Percentiles rank a stretch among this genome's conserved stretches.
Evolutionary conservation across 2,888 invertebrate genomes (phyloP).

Genomic region (Eilema caniola): DNA sequence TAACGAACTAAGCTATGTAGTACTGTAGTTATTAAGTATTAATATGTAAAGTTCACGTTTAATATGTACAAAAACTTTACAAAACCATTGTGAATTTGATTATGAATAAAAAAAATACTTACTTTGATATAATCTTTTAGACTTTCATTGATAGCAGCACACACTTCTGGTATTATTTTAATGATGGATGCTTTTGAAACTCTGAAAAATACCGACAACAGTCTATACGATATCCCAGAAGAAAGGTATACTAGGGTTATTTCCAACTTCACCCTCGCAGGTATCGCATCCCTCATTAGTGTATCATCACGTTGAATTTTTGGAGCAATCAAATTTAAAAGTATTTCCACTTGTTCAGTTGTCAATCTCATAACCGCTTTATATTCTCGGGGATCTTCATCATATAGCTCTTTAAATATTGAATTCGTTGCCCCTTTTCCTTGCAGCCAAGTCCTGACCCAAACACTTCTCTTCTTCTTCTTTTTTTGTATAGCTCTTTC

Average conservation of each 20-base stretch:
- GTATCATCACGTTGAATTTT: constrained; percentile 34
- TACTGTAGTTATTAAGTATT: constrained; percentile 33
- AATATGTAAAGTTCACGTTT: constrained; percentile 31
- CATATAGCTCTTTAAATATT: constrained; percentile 37
- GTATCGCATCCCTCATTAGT: constrained; percentile 12
- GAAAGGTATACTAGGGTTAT: constrained; percentile 25
- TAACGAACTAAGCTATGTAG: constrained; percentile 31
- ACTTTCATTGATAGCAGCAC: constrained; percentile 30
- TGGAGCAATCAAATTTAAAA: constrained; percentile 38
- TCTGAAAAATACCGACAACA: constrained; percentile 30
- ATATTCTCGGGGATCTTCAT: constrained; percentile 35
- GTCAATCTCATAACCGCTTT: constrained; percentile 26
- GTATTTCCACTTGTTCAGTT: constrained; percentile 37
- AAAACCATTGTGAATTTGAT: constrained; percentile 20
- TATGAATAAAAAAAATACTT: constrained; percentile 31
- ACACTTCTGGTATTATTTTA: constrained; percentile 36
- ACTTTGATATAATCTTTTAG: constrained; percentile 32
- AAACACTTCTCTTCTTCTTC: too few relatives aligned
- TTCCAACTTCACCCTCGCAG: constrained; percentile 15
- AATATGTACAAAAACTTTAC: constrained; percentile 24
- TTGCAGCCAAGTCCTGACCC: too few relatives aligned
- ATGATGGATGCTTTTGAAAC: constrained; percentile 32
- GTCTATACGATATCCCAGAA: constrained; percentile 29
- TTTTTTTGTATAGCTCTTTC: constrained; percentile 22
- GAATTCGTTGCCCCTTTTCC: constrained; percentile 6